Conservation (phyloP, 2,113 vertebrate species). For the Ochotona curzoniae region DNA sequence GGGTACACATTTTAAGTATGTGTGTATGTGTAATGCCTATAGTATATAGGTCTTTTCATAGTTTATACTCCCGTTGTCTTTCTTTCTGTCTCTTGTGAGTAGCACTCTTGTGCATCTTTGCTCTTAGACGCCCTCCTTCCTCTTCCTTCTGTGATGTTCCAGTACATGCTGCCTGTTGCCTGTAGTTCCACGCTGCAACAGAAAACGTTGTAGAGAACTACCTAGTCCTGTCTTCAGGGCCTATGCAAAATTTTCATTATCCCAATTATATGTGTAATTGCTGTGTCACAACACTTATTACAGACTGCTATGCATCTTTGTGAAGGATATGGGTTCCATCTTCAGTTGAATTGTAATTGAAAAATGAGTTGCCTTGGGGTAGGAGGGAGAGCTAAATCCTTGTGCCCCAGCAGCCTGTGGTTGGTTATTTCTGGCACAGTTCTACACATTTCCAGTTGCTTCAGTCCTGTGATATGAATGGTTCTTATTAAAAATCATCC, state of each 20-base stretch:
- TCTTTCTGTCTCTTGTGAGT: background rate
- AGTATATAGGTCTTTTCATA: background rate
- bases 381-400: constrained; percentile 27
- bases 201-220: background rate
- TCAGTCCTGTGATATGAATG: background rate
- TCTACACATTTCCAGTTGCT: background rate
- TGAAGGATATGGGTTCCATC: background rate
- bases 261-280: no score
- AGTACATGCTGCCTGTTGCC: background rate
- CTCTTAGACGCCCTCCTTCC: accelerated
- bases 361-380: background rate
- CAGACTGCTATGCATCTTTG: no score
- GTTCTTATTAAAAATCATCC: constrained; percentile 66
- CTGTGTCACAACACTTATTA: background rate
- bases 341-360: constrained; percentile 28
- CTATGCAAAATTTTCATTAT: background rate
- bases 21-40: no score
- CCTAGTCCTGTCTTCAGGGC: background rate
- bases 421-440: background rate
- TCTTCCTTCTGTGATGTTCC: background rate
- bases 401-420: background rate
- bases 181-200: background rate
- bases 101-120: no score
- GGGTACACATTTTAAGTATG: background rate
- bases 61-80: background rate